Percentiles rank a stretch among this genome's conserved stretches.
phyloP scores from a whole-genome alignment of 1,140 invertebrate species.

The Procambarus virginalis region DNA sequence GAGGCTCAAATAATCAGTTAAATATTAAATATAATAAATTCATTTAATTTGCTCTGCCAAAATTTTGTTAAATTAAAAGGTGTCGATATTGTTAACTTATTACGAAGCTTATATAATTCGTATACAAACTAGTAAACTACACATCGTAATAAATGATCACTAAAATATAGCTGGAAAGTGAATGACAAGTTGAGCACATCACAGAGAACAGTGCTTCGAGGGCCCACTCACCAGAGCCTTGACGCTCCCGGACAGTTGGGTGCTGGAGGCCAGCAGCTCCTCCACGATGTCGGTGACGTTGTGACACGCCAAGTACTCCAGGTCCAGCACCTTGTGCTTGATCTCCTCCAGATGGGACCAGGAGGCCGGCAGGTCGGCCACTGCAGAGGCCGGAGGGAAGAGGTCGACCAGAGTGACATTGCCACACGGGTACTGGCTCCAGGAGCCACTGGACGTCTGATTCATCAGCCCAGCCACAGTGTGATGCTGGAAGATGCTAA shows the following conservation, averaged over 20 bases:
- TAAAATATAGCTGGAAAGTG: not conserved
- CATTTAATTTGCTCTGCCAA: too few relatives aligned
- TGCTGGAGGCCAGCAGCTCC: conserved; percentile 17
- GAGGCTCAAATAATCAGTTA: too few relatives aligned
- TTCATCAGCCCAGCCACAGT: not conserved
- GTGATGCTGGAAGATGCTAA: not conserved
- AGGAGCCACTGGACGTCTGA: not conserved
- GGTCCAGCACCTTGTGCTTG: conserved; percentile 20
- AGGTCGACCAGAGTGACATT: not conserved
- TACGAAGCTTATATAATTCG: not conserved
- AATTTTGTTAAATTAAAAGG: too few relatives aligned
- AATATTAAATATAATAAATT: too few relatives aligned
- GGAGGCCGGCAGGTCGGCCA: not conserved
- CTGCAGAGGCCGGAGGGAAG: conserved; percentile 1
- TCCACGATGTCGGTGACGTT: conserved; percentile 15
- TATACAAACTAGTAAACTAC: not conserved
- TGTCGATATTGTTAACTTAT: too few relatives aligned
- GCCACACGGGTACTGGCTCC: conserved; percentile 30
- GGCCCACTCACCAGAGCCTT: conserved; percentile 34
- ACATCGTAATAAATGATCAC: not conserved
- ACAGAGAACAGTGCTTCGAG: not conserved
- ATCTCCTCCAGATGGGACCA: conserved; percentile 19
- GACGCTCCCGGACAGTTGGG: not conserved
- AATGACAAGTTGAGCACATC: not conserved
- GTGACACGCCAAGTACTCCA: conserved; percentile 23